Conservation (phyloP, 2,888 invertebrate species). For the Hirudinaria manillensis region DNA sequence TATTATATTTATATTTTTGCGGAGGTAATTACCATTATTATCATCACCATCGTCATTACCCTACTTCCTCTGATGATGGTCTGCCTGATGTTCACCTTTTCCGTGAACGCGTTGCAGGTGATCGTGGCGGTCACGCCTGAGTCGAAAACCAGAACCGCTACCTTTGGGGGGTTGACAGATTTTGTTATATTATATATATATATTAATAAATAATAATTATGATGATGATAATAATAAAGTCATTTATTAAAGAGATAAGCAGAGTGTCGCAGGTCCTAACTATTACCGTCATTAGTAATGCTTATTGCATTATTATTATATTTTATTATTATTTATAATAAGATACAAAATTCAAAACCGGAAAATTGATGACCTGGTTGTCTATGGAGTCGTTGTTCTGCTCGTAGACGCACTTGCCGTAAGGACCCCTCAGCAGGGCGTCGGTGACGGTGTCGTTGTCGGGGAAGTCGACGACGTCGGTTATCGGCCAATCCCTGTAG, state of each 20-base stretch:
- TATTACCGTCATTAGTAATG: no score
- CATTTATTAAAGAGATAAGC: no score
- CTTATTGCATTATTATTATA: no score
- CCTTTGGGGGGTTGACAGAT: neutral
- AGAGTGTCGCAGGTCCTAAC: no score
- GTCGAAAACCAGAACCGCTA: slow-evolving; percentile 20
- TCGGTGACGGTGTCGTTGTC: slow-evolving; percentile 27
- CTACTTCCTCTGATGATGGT: slow-evolving; percentile 26
- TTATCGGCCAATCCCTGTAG: slow-evolving; percentile 23
- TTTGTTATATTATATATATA: no score
- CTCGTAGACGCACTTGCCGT: slow-evolving; percentile 30
- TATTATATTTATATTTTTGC: no score
- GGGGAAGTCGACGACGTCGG: slow-evolving; percentile 22
- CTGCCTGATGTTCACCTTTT: slow-evolving; percentile 21
- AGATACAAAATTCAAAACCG: no score
- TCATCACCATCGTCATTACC: neutral
- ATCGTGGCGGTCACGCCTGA: slow-evolving; percentile 27
- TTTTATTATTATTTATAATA: no score
- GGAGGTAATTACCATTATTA: no score
- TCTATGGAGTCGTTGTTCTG: slow-evolving; percentile 19
- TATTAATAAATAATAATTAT: no score
- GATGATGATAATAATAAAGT: no score
- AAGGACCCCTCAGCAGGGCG: slow-evolving; percentile 24
- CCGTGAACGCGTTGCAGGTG: slow-evolving; percentile 22
- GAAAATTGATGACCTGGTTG: slow-evolving; percentile 6